phyloP scores from a whole-genome alignment of 2,113 vertebrate species.

The Myiozetetes cayanensis region DNA sequence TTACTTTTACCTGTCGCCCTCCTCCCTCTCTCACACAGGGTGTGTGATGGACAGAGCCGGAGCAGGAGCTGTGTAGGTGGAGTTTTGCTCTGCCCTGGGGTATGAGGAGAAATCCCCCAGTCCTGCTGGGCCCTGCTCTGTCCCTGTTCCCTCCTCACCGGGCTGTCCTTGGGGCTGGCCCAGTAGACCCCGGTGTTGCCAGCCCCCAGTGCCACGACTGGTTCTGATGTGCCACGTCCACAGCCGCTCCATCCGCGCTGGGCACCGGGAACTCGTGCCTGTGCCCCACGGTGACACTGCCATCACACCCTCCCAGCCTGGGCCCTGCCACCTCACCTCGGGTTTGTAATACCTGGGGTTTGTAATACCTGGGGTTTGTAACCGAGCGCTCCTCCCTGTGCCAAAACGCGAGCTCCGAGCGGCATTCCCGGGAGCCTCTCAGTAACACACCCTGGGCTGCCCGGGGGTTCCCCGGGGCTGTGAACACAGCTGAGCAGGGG shows the following conservation, averaged over 20 bases:
- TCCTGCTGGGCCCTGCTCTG: neutral
- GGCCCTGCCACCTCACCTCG: neutral
- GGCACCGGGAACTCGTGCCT: fast-evolving
- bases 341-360: neutral
- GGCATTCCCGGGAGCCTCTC: neutral
- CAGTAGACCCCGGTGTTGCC: neutral
- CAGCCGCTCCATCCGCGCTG: neutral
- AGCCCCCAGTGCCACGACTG: neutral
- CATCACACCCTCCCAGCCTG: fast-evolving
- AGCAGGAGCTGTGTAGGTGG: fast-evolving
- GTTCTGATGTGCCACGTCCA: fast-evolving
- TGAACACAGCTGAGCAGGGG: fast-evolving
- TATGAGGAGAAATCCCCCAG: neutral
- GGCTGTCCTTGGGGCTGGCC: neutral
- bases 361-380: neutral
- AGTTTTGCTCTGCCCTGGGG: neutral
- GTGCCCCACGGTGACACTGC: neutral
- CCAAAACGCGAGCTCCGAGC: neutral
- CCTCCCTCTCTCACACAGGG: fast-evolving
- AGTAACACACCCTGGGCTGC: fast-evolving
- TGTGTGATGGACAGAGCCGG: neutral
- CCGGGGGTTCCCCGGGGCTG: neutral
- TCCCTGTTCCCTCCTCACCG: neutral
- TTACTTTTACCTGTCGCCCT: neutral
- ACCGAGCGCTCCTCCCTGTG: fast-evolving